These are phyloP conservation scores for Petrosia ficiformis DNA, from an alignment of 37 sponge, comb jelly and placozoan species.

Conservation along the genomic window DNA sequence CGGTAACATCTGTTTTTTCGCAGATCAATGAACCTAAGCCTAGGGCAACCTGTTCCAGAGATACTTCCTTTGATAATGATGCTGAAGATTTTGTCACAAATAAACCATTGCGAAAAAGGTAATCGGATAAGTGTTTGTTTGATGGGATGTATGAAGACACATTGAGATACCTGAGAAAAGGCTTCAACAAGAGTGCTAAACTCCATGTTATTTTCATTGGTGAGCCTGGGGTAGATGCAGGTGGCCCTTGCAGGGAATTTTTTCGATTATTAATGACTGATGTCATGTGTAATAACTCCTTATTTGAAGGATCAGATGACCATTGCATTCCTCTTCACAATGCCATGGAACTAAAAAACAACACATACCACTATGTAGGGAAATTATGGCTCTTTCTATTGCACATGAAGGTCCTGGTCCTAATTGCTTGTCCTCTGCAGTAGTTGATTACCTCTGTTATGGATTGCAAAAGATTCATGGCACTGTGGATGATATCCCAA, in stretches of 20 bases:
- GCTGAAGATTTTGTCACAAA: too few relatives aligned
- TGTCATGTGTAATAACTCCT: neutral
- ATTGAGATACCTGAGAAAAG: neutral
- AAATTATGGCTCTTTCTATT: slow-evolving; percentile 15
- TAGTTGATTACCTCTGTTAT: slow-evolving; percentile 21
- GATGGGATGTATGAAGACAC: too few relatives aligned
- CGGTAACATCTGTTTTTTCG: too few relatives aligned
- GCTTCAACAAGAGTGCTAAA: neutral
- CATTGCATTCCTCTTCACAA: neutral
- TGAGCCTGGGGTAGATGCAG: slow-evolving; percentile 24
- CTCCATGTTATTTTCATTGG: slow-evolving; percentile 9
- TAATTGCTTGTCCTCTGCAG: slow-evolving; percentile 17
- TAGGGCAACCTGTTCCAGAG: too few relatives aligned
- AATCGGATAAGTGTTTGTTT: too few relatives aligned
- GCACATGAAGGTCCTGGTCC: slow-evolving; percentile 37
- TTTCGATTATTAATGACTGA: slow-evolving; percentile 4
- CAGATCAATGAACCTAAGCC: too few relatives aligned
- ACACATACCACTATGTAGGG: slow-evolving; percentile 10
- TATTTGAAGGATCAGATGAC: slow-evolving; percentile 2
- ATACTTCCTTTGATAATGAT: too few relatives aligned
- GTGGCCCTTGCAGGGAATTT: slow-evolving; percentile 20
- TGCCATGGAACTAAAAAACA: neutral
- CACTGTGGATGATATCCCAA: slow-evolving; percentile 16
- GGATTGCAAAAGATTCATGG: neutral
- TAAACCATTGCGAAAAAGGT: too few relatives aligned